These are phyloP conservation scores for Thymallus thymallus DNA, from an alignment of 2,113 vertebrate species.

Conservation along the genomic window DNA sequence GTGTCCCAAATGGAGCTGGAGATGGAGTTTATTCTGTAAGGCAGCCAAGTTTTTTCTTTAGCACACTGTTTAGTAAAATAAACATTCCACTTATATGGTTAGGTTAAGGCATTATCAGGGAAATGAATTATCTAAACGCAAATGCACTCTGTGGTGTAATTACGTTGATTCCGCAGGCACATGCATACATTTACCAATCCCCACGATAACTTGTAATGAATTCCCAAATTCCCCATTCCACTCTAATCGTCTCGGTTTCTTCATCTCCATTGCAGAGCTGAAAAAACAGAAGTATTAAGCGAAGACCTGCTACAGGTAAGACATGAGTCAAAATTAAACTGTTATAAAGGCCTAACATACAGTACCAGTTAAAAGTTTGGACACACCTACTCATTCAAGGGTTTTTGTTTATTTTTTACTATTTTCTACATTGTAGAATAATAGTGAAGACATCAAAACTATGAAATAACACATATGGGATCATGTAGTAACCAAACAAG, in stretches of 20 bases:
- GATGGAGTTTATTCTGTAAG: neutral
- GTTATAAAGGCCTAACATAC: no score
- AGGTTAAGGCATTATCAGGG: constrained; percentile 17
- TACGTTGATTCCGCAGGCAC: constrained; percentile 27
- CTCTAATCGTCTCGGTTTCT: constrained; percentile 17
- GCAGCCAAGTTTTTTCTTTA: neutral
- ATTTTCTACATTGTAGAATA: no score
- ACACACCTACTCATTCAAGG: no score
- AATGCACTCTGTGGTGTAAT: constrained; percentile 30
- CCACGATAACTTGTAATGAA: constrained; percentile 26
- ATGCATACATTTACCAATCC: constrained; percentile 28
- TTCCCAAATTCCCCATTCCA: neutral
- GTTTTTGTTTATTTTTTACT: no score
- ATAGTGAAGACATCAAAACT: no score
- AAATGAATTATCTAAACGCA: constrained; percentile 14
- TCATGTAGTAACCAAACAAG: no score
- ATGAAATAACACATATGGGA: no score
- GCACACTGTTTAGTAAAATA: neutral
- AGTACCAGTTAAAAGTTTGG: no score
- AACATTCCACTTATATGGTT: constrained; percentile 8
- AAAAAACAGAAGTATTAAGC: constrained; percentile 72
- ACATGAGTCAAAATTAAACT: no score
- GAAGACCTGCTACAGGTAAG: constrained; percentile 71
- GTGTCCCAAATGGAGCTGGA: no score
- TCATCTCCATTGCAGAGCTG: constrained; percentile 55